Evolutionary conservation across 2,888 invertebrate species (phyloP), one percentile per base, ranked within the genome.

Genomic region (Physocephala rufipes): DNA sequence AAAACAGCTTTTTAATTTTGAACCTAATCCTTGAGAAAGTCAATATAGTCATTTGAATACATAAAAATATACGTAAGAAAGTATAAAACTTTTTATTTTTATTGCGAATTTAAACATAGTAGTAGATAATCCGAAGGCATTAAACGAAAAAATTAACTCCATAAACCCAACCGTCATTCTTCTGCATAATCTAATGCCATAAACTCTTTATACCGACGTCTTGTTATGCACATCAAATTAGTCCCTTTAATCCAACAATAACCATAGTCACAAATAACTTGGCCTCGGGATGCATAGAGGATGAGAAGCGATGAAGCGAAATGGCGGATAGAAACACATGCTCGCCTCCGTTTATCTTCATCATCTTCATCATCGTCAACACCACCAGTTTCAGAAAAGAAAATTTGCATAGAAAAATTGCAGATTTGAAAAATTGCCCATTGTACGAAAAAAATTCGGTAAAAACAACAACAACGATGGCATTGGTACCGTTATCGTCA

Each of bases 321-420:
- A 15, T n/a, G 3, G 49, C 49, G 49, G 5, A 49, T 3, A 12
- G 45, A 45, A 58, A 55, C 67, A 67, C 55, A 58, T 67, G 67
- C 26, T 67, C 30, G 30, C 30, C 45, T 16, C 24, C 43, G 58
- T 58, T 67, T 67, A 58, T 67, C 67, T 45, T 67, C 67, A 51
- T 66, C 51, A 55, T 67, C 45, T 13, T 43, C 43, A 21, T 53
- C 19, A 21, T 24, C 53, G 19, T n/a, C 19, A 5, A 15, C 7
- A 55, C 55, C 24, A 24, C 5, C 61, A 36, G 16, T 4, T 36
- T 9, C 51, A n/a, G 13, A 59, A 15, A 24, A 79, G 77, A 79
- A 81, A 83, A 82, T 82, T 82, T 81, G 79, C 82, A 82, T 83
- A 81, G 80, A 79, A 81, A 66, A 82, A 82, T 82, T 80, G 81